Evolutionary conservation across 2,113 vertebrate species (phyloP).

Genomic region (Xiphophorus hellerii): DNA sequence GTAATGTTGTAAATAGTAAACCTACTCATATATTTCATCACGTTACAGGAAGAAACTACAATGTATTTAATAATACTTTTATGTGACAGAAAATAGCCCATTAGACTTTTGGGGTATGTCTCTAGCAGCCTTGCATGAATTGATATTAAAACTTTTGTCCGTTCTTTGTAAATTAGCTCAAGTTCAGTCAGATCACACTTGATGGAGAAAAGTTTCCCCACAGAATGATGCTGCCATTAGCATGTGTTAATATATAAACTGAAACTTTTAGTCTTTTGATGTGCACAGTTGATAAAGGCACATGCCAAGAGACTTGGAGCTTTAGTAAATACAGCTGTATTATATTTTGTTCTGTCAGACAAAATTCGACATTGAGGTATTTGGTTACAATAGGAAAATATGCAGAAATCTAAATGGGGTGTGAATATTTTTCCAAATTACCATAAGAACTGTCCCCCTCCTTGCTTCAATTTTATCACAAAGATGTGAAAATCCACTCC

Average conservation of each 20-base stretch:
- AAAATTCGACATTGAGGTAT: neutral
- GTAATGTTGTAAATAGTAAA: neutral
- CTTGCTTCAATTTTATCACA: constrained; percentile 19
- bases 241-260: no score
- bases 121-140: neutral
- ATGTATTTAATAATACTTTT: no score
- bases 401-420: neutral
- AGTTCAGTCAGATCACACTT: neutral
- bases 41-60: neutral
- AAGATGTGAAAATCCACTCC: constrained; percentile 54
- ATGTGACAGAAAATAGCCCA: no score
- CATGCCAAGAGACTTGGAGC: no score
- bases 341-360: no score
- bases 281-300: no score
- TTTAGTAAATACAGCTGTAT: no score
- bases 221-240: no score
- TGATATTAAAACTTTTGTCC: neutral
- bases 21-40: neutral
- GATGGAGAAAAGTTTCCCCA: no score
- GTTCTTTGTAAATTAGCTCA: constrained; percentile 7
- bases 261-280: no score
- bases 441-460: constrained; percentile 44
- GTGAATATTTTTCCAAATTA: constrained; percentile 21
- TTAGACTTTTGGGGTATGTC: neutral
- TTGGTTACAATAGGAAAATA: neutral